A percentile compares a stretch with the other conserved stretches of the same genome.
Evolutionary conservation across 2,888 invertebrate genomes (phyloP).

Genomic region (Hypolimnas misippus): DNA sequence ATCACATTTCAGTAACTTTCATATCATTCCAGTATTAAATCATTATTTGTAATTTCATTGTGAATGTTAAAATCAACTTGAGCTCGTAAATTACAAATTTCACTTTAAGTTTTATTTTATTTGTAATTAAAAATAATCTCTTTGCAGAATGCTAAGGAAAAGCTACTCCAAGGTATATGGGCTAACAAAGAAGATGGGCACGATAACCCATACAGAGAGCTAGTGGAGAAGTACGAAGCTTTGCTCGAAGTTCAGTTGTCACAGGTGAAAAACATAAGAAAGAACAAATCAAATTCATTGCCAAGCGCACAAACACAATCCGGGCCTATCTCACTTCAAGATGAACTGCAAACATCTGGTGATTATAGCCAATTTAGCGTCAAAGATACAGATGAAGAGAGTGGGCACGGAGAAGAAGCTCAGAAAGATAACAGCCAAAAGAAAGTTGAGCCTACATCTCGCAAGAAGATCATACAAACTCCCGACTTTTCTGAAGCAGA

Average conservation of each 20-base stretch:
- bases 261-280: slow-evolving; percentile 81
- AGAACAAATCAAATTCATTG: slow-evolving; percentile 61
- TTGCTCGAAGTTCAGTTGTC: slow-evolving; percentile 90
- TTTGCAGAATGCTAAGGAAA: slow-evolving; percentile 80
- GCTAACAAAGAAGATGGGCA: slow-evolving; percentile 80
- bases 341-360: slow-evolving; percentile 90
- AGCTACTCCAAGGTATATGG: slow-evolving; percentile 80
- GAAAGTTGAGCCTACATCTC: slow-evolving; percentile 66
- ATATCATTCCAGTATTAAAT: slow-evolving; percentile 28
- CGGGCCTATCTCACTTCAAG: slow-evolving; percentile 85
- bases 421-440: slow-evolving; percentile 78
- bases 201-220: slow-evolving; percentile 89
- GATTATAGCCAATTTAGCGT: slow-evolving; percentile 87
- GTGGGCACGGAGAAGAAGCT: slow-evolving; percentile 84
- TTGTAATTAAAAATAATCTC: slow-evolving; percentile 18
- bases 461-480: slow-evolving; percentile 87
- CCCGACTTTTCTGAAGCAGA: slow-evolving; percentile 94
- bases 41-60: slow-evolving; percentile 15
- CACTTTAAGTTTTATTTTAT: background rate
- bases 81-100: background rate
- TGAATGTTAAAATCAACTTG: slow-evolving; percentile 7
- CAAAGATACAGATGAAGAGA: slow-evolving; percentile 87
- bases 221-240: slow-evolving; percentile 94
- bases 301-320: slow-evolving; percentile 64
- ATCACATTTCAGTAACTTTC: slow-evolving; percentile 34